These are phyloP conservation scores for Hyalella azteca DNA, from an alignment of 2,888 invertebrate genomes.

Conservation along the genomic window DNA sequence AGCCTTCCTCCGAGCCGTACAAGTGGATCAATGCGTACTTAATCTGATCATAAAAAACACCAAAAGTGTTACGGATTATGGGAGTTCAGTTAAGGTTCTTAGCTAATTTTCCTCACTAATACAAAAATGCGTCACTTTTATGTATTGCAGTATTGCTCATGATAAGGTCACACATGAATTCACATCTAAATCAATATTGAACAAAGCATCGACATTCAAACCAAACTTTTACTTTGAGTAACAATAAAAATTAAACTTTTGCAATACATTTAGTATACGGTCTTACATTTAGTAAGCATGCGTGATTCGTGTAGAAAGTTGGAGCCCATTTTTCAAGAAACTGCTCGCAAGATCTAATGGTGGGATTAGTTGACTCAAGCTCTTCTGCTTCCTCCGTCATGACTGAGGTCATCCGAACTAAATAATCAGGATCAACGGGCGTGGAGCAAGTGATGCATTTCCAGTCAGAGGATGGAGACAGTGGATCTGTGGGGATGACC, in stretches of 20 bases:
- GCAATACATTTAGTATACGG: too few species aligned
- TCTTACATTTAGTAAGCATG: constrained; percentile 54
- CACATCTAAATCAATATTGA: too few species aligned
- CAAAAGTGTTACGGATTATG: too few species aligned
- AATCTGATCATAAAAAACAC: too few species aligned
- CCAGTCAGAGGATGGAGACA: constrained; percentile 53
- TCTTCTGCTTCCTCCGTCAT: constrained; percentile 57
- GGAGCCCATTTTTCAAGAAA: constrained; percentile 53
- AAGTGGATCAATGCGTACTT: constrained; percentile 54
- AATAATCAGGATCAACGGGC: constrained; percentile 47
- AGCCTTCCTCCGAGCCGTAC: constrained; percentile 55
- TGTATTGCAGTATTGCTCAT: too few species aligned
- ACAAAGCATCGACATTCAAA: too few species aligned
- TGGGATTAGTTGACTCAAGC: constrained; percentile 43
- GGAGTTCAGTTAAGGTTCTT: too few species aligned
- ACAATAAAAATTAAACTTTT: background rate
- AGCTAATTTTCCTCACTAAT: too few species aligned
- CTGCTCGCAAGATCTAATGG: constrained; percentile 48
- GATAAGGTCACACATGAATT: too few species aligned
- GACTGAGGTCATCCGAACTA: constrained; percentile 48
- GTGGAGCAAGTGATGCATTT: constrained; percentile 47
- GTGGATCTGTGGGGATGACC: constrained; percentile 49
- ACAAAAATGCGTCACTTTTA: too few species aligned
- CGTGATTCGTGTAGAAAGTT: constrained; percentile 53
- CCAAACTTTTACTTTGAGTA: background rate